A percentile compares a stretch with the other conserved stretches of the same genome.
Evolutionary conservation across 2,113 vertebrate genomes (phyloP).

Genomic region (Pangasianodon hypophthalmus): DNA sequence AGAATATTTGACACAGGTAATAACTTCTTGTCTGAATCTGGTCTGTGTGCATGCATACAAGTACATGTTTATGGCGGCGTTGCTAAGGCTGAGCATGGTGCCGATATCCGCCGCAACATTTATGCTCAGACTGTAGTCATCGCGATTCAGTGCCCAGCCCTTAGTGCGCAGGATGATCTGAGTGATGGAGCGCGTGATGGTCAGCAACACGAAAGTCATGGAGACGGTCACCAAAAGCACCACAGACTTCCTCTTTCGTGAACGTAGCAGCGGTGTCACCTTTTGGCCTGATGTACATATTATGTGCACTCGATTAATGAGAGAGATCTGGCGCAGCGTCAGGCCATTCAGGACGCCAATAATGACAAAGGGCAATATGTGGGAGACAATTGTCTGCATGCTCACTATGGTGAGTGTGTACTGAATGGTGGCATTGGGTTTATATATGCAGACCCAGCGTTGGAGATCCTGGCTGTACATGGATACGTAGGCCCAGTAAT

Average conservation of each 20-base stretch:
- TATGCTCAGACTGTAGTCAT: conserved; percentile 63
- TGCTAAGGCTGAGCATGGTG: conserved; percentile 70
- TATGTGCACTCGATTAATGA: conserved; percentile 61
- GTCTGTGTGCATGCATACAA: conserved; percentile 69
- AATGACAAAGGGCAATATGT: conserved; percentile 66
- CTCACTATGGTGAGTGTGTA: conserved; percentile 66
- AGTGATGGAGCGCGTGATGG: conserved; percentile 62
- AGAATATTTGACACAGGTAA: conserved; percentile 46
- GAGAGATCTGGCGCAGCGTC: conserved; percentile 61
- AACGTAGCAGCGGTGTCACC: conserved; percentile 52
- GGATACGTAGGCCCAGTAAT: conserved; percentile 69
- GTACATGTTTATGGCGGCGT: conserved; percentile 68
- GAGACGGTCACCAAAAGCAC: conserved; percentile 67
- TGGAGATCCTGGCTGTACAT: conserved; percentile 49
- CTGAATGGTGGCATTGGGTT: conserved; percentile 34
- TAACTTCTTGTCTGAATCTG: conserved; percentile 64
- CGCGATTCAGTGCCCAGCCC: conserved; percentile 54
- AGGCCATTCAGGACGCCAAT: conserved; percentile 68
- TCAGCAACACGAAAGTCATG: conserved; percentile 66
- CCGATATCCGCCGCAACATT: conserved; percentile 68
- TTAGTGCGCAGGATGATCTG: conserved; percentile 68
- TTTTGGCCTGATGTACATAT: conserved; percentile 24
- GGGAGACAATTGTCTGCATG: conserved; percentile 64
- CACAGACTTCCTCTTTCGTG: conserved; percentile 64
- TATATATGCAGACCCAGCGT: conserved; percentile 62